Base-by-base conservation (phyloP, 2,888 invertebrate genomes). In the Agrochola macilenta region DNA sequence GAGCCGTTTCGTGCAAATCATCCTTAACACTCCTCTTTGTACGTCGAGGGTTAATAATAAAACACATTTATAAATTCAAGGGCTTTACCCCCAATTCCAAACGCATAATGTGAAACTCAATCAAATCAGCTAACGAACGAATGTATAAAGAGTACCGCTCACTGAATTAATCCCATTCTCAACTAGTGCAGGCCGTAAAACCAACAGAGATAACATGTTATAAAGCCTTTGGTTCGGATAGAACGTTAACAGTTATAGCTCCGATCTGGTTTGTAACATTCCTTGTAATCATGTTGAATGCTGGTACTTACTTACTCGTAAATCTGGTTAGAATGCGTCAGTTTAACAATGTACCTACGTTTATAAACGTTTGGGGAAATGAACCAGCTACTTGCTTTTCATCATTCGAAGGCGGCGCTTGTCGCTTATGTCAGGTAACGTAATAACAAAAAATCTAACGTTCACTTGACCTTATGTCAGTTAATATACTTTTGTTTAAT, bases 201-300 rank as follows among this genome's bases (percentile, higher is more conserved):
- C 76, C 84, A 81, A 76, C 74, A 78, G 71, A 87, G 87, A 78
- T 85, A 76, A 78, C 78, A 79, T 78, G 79, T 76, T 75, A 74
- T 81, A 84, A 87, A 79, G 76, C 79, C 81, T 87, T 77, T 81
- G 79, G 82, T 79, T 87, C 66, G 69, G 80, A 88, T 87, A 79
- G 87, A 83, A 86, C 81, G 87, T 87, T 82, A 85, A 87, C 86
- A 76, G 87, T 84, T 81, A 86, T 74, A 63, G 88, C 82, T 69
- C 66, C 65, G 86, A 82, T 82, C 81, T 87, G 79, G 78, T 86
- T 85, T 78, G 86, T 82, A 75, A 82, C 79, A 82, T 82, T 79
- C 74, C 63, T 69, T 78, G 77, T 85, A 85, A 87, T 85, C 74
- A 85, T 82, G 79, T 69, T 68, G 72, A 81, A 85, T 71, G 79